A percentile compares a stretch with the other conserved stretches of the same genome.
These are phyloP conservation scores for Bos taurus DNA, from an alignment of 2,113 vertebrate species.

Conservation along the genomic window ARS-UCD2.0 NC_037332.1:1686001-1686500, in stretches of 20 bases:
- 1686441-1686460: neutral
- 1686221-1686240: neutral
- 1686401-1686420: neutral
- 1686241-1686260: neutral
- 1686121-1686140: neutral
- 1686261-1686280: neutral
- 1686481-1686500: neutral
- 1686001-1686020: neutral
- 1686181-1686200: neutral
- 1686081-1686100: neutral
- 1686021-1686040: neutral
- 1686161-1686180: neutral
- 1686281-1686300: neutral
- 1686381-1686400: neutral
- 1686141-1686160: neutral
- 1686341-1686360: neutral
- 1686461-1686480: neutral
- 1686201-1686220: neutral
- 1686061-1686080: neutral
- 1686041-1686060: neutral
- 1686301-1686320: neutral
- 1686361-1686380: fast-evolving
- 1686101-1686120: neutral
- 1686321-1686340: neutral
- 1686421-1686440: neutral